phyloP scores from a whole-genome alignment of 2,888 invertebrate genomes.

The Sympetrum striolatum region DNA sequence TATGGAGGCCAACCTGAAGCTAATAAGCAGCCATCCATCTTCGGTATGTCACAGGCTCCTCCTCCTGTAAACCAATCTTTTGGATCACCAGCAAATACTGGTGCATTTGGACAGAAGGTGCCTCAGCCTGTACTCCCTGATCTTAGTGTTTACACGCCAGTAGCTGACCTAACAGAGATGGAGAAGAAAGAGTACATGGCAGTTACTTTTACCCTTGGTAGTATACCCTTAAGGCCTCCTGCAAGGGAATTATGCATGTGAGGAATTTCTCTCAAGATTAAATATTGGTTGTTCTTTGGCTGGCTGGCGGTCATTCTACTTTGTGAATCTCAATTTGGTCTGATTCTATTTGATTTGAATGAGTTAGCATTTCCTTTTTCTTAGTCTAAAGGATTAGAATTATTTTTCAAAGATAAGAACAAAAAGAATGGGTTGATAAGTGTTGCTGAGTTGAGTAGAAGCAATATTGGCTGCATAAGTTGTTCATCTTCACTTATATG shows the following conservation, averaged over 20 bases:
- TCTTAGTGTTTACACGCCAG: not conserved
- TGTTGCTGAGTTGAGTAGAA: too few species aligned
- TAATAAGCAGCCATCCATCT: not conserved
- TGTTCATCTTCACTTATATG: too few species aligned
- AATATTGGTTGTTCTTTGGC: too few species aligned
- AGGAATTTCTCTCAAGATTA: not conserved
- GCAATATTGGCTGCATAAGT: too few species aligned
- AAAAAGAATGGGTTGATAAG: too few species aligned
- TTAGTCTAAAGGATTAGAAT: too few species aligned
- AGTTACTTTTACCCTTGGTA: not conserved
- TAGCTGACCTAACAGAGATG: not conserved
- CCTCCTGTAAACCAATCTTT: not conserved
- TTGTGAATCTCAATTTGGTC: too few species aligned
- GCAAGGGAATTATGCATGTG: not conserved
- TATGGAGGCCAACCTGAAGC: not conserved
- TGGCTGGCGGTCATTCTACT: too few species aligned
- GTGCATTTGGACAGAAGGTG: not conserved
- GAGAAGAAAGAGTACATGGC: not conserved
- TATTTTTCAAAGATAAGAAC: too few species aligned
- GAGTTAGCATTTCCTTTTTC: too few species aligned
- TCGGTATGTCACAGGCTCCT: not conserved
- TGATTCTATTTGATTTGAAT: too few species aligned
- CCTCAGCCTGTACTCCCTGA: not conserved
- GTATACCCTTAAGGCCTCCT: not conserved
- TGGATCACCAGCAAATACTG: not conserved